These are phyloP conservation scores for Petrophora chlorosata DNA, from an alignment of 2,888 invertebrate genomes.

Conservation along the genomic window DNA sequence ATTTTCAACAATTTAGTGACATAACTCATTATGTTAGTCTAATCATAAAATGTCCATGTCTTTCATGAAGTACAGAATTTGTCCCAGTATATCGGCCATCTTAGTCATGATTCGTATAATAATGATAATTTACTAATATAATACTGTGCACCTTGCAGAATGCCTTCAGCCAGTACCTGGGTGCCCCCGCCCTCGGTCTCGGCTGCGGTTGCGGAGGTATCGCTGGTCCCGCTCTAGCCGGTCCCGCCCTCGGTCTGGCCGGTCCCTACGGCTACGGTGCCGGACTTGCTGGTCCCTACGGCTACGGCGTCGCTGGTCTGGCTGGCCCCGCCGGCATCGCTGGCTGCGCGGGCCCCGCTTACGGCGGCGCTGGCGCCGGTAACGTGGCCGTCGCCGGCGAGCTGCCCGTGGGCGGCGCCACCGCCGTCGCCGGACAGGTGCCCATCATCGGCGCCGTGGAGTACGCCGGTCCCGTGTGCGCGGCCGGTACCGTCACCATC, in stretches of 20 bases:
- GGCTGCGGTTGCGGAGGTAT: neutral
- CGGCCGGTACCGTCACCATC: slow-evolving; percentile 45
- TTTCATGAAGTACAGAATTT: no score
- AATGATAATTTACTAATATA: no score
- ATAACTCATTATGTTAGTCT: no score
- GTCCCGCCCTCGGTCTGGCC: no score
- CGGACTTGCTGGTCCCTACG: slow-evolving; percentile 1
- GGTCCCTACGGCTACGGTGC: slow-evolving; percentile 7
- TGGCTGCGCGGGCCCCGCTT: slow-evolving; percentile 29
- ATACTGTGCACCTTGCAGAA: neutral
- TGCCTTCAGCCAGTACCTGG: slow-evolving; percentile 1
- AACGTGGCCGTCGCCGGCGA: slow-evolving; percentile 38
- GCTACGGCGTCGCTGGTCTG: slow-evolving; percentile 2
- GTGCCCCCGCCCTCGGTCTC: slow-evolving; percentile 5
- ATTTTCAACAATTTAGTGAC: neutral
- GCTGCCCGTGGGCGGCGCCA: slow-evolving; percentile 43
- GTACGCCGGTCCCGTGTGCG: slow-evolving; percentile 45
- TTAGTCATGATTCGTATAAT: no score
- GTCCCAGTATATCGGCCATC: no score
- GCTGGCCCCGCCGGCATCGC: slow-evolving; percentile 7
- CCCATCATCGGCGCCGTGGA: slow-evolving; percentile 48
- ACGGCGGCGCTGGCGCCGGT: slow-evolving; percentile 34
- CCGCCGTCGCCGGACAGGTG: slow-evolving; percentile 44
- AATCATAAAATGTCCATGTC: no score
- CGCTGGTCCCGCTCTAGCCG: neutral